Evolutionary conservation across 2,797 vertebrate genomes (phyloP).

Genomic region (Trachurus trachurus): DNA sequence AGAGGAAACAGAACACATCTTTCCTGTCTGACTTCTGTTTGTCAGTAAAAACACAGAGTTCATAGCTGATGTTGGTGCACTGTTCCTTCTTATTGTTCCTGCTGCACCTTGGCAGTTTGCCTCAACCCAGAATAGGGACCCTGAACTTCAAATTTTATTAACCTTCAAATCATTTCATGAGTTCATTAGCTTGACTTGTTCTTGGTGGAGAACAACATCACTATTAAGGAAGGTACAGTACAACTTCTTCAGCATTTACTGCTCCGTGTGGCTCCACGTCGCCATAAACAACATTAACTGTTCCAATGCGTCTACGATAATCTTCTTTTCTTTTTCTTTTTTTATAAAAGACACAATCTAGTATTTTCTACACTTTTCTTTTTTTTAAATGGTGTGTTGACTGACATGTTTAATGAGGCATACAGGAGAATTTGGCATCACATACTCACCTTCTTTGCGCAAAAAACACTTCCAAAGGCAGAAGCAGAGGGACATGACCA

Average conservation of each 20-base stretch:
- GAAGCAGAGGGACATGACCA: slow-evolving; percentile 87
- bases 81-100: slow-evolving; percentile 9
- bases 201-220: neutral
- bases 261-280: neutral
- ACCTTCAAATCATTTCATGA: slow-evolving; percentile 16
- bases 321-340: too few species aligned
- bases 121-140: slow-evolving; percentile 12
- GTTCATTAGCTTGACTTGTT: neutral
- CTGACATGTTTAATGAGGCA: too few species aligned
- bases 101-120: slow-evolving; percentile 6
- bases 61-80: neutral
- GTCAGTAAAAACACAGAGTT: too few species aligned
- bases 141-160: slow-evolving; percentile 10
- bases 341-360: neutral
- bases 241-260: neutral
- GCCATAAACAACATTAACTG: neutral
- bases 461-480: slow-evolving; percentile 89
- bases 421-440: neutral
- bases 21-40: neutral
- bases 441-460: slow-evolving; percentile 82
- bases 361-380: too few species aligned
- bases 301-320: neutral
- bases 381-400: too few species aligned
- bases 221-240: neutral
- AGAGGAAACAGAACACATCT: neutral